A percentile compares a stretch with the other conserved stretches of the same genome.
Conservation (phyloP, 2,888 invertebrate species). For the Clitarchus hookeri region DNA sequence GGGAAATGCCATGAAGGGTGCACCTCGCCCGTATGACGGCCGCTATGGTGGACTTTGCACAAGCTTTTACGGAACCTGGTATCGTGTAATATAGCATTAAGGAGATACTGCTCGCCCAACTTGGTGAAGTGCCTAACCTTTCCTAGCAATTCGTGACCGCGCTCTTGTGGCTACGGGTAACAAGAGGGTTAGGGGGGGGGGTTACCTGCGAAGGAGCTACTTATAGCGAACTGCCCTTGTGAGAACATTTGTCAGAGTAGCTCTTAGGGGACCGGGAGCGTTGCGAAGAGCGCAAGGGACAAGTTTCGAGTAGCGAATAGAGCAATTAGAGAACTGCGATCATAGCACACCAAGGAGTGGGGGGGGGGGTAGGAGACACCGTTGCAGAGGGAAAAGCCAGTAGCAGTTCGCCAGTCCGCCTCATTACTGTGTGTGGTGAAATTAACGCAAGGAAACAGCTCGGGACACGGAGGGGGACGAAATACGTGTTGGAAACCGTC, state of each 20-base stretch:
- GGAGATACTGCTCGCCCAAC: background rate
- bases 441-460: too few species aligned
- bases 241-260: background rate
- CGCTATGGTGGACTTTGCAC: too few species aligned
- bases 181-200: background rate
- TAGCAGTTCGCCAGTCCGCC: background rate
- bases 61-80: too few species aligned
- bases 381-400: background rate
- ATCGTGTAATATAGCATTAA: too few species aligned
- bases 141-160: background rate
- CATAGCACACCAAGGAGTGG: background rate
- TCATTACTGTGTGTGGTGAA: background rate
- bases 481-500: too few species aligned
- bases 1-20: too few species aligned
- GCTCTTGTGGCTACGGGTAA: background rate
- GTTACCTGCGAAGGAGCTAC: background rate
- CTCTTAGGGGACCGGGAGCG: background rate
- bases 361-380: background rate
- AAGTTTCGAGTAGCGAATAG: background rate
- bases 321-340: background rate
- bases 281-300: background rate
- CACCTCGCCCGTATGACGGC: too few species aligned
- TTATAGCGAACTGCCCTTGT: slow-evolving; percentile 14
- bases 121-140: background rate
- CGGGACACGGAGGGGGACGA: too few species aligned